A percentile compares a stretch with the other conserved stretches of the same genome.
Conservation (phyloP, 2,797 vertebrate genomes). For the Muscicapa striata region DNA sequence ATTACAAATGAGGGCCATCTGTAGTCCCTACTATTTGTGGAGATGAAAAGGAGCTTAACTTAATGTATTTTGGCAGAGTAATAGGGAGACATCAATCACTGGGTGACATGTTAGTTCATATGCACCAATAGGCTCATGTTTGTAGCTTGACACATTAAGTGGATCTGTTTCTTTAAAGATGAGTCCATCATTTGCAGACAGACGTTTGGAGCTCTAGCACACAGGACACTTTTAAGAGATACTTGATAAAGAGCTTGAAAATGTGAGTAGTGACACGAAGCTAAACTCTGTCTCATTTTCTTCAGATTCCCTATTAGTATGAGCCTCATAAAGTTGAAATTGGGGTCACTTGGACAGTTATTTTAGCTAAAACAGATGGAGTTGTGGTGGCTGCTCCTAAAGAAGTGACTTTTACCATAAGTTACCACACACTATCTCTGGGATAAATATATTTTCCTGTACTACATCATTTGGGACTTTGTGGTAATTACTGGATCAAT, state of each 20-base stretch:
- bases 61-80: constrained; percentile 77
- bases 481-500: constrained; percentile 3
- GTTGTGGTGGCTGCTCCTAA: constrained; percentile 53
- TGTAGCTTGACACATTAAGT: constrained; percentile 72
- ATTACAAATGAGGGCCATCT: constrained; percentile 74
- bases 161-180: constrained; percentile 69
- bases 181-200: constrained; percentile 62
- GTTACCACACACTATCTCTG: constrained; percentile 24
- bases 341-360: constrained; percentile 68
- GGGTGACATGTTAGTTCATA: constrained; percentile 72
- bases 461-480: constrained; percentile 3
- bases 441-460: constrained; percentile 41
- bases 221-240: constrained; percentile 71
- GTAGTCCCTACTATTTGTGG: constrained; percentile 75
- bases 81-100: constrained; percentile 79
- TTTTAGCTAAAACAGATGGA: constrained; percentile 73
- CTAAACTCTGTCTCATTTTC: constrained; percentile 70
- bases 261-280: constrained; percentile 65
- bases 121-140: constrained; percentile 71
- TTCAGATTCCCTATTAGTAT: constrained; percentile 66
- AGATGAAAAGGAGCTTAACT: constrained; percentile 76
- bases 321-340: constrained; percentile 72
- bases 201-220: constrained; percentile 59
- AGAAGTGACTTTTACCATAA: constrained; percentile 54
- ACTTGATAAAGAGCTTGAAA: constrained; percentile 69